Evolutionary conservation across 2,797 vertebrate genomes (phyloP), one percentile per base, ranked within the genome.

Genomic region (Rhynchonycteris naso): DNA sequence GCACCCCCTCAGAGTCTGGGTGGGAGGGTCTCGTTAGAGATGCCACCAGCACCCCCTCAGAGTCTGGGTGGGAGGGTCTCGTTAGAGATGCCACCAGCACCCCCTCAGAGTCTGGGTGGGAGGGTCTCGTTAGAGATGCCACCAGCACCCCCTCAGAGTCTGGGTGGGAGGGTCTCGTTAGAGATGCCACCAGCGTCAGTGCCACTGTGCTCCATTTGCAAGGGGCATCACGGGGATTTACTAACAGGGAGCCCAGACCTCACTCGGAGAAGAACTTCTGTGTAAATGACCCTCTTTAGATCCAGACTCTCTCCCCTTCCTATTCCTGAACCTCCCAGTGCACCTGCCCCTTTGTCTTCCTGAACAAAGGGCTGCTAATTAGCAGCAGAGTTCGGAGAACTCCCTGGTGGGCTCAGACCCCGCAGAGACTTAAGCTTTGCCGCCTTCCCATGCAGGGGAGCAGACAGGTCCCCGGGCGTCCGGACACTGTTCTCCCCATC

Each of bases 401-500:
- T n/a, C 56, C 47, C 13, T 1, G 0, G 10, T 30, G 66, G 47
- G 35, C 88, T 78, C 69, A 4, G 14, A 52, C 24, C 81, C 2
- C 0, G 19, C 65, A 14, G 26, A 58, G 54, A 71, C 7, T 15
- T 7, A 14, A 28, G 33, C 18, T 16, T 30, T 5, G 52, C 4
- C 0, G 15, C 52, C 21, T 50, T 30, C 54, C 43, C 18, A 0
- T 1, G 61, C 0, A 13, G 61, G 94, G 63, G 93, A 66, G 0
- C n/a, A 24, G 7, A 14, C 33, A 13, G 24, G 54, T 26, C n/a
- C 3, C 72, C 90, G 58, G 61, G 68, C 95, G 54, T 92, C 87
- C 92, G 88, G 94, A 94, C 94, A 76, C 96, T 81, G 59, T 2
- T 30, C 96, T 79, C 97, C 95, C 69, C 88, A 68, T 65, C 81